Base-by-base conservation (phyloP, 2,888 invertebrate genomes). In the Polyommatus iphigenia region DNA sequence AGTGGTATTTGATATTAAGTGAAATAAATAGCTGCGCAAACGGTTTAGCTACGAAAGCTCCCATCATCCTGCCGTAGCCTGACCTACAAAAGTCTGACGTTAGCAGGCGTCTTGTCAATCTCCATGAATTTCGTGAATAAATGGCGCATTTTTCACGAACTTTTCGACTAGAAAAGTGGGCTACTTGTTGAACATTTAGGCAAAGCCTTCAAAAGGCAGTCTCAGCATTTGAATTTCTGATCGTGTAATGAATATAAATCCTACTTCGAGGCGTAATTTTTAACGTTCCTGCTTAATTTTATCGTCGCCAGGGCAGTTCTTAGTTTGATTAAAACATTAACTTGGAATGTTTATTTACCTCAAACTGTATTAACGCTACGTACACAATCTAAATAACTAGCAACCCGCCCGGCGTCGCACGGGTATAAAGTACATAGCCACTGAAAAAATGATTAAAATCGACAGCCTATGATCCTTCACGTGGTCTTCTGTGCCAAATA, bases 181-280 rank as follows among this genome's bases (percentile, higher is more conserved):
- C 62, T 13, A 67, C 67, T 67, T 67, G 67, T 67, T 67, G 29
- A 67, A 62, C 59, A 24, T 67, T 67, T 67, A 67, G 67, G 67
- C 67, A 67, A 6, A 15, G 29, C 29, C 67, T 6, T 29, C 10
- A 67, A 29, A 67, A 24, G 24, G 24, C 62, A 15, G 24, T 18
- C 18, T 67, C 29, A 15, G 67, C 29, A 67, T 67, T 67, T 67
- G 29, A 67, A 67, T 67, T 67, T 67, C 67, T 67, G 67, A 67
- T 67, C 29, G 29, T 67, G 67, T 67, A 29, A 67, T 67, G 67
- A 67, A 67, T 67, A 67, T 67, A 67, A 67, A 32, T 67, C 67
- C 67, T 67, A 67, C 13, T 67, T 29, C 29, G 24, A 67, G 67
- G 29, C 67, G 67, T 67, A 67, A 67, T 67, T 67, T 62, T 67